These are phyloP conservation scores for Tholera decimalis DNA, from an alignment of 2,888 invertebrate species.

Conservation along the genomic window DNA sequence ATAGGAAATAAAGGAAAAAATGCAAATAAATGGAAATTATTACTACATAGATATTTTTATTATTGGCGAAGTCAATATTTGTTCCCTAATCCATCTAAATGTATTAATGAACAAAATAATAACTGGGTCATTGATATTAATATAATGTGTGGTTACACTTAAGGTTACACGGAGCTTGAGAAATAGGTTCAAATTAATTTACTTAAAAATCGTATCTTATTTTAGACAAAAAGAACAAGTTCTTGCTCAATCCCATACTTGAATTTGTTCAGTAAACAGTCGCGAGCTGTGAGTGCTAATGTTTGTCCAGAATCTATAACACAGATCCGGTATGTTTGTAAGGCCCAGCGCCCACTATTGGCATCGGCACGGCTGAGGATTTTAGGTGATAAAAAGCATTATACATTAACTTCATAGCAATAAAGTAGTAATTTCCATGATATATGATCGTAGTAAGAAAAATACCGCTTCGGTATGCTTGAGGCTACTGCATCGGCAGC, in stretches of 20 bases:
- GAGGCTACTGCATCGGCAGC: too few relatives aligned
- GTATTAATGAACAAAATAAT: neutral
- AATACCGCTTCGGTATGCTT: too few relatives aligned
- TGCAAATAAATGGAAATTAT: conserved; percentile 24
- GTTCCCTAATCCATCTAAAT: neutral
- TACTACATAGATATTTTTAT: conserved; percentile 1
- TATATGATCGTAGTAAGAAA: too few relatives aligned
- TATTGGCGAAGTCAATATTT: neutral
- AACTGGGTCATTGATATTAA: neutral
- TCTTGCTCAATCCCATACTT: neutral
- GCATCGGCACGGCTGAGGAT: too few relatives aligned
- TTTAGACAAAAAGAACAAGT: neutral
- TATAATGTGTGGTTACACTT: neutral
- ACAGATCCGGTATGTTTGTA: conserved; percentile 6
- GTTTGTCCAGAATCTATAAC: conserved; percentile 5
- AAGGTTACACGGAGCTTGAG: neutral
- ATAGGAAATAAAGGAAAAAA: neutral
- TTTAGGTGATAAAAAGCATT: too few relatives aligned
- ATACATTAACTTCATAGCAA: too few relatives aligned
- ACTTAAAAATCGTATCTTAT: neutral
- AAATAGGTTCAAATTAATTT: neutral
- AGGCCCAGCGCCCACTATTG: too few relatives aligned
- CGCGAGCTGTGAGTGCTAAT: conserved; percentile 4
- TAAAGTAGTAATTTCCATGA: too few relatives aligned
- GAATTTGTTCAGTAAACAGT: conserved; percentile 23